Evolutionary conservation across 2,797 vertebrate genomes (phyloP), one percentile per base, ranked within the genome.

Genomic region (Astyanax mexicanus): DNA sequence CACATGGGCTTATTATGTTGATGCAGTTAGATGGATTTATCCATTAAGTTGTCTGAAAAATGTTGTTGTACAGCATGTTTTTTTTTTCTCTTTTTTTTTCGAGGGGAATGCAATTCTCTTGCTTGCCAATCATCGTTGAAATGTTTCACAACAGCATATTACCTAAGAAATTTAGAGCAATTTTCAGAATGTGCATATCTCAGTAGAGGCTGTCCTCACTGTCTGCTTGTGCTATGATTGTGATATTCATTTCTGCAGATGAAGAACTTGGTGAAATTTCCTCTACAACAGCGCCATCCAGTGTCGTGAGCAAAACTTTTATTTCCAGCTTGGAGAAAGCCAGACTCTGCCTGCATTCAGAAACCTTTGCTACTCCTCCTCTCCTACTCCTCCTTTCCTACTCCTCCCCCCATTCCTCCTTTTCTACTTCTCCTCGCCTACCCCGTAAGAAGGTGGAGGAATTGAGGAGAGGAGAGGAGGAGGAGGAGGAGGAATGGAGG

Each of bases 211-310:
- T 21, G 62, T 64, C 37, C 12, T 52, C 58, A 29, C 13, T 70
- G 52, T 44, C 61, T 29, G 10, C 51, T n/a, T n/a, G n/a, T n/a
- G n/a, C n/a, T n/a, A 25, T 17, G 55, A 54, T 17, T 64, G 52
- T 15, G 9, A 27, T 3, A 8, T 35, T 13, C n/a, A 61, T 17
- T 51, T 51, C 44, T 38, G 45, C n/a, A 19, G 29, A 8, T 8
- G 0, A 11, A 57, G 3, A 25, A 11, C 69, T 0, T 1, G 6
- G 44, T 11, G 35, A 9, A n/a, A 70, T 74, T 4, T 9, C 49
- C 66, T 73, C 19, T 69, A 55, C 73, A 80, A 77, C 61, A 82
- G 65, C 74, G 81, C 81, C 81, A 82, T 42, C 81, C 35, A 71
- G 70, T 74, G 81, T 25, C 74, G 19, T 0, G 12, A 9, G 6